These are phyloP conservation scores for Acrocephalus kingi DNA, from an alignment of 2,113 vertebrate species.

Conservation along the genomic window DNA sequence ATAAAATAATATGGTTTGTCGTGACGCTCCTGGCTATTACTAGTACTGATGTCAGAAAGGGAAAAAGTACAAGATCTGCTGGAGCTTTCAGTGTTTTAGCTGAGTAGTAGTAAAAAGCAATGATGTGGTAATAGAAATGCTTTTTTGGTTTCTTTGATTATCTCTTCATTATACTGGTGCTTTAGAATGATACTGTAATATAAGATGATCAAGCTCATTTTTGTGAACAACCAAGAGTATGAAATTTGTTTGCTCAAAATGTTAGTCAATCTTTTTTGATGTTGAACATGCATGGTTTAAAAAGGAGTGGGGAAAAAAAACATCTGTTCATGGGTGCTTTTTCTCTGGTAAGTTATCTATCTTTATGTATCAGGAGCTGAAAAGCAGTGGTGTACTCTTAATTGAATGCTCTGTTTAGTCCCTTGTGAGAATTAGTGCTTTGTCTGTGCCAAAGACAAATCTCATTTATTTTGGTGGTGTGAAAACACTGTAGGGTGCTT, in stretches of 20 bases:
- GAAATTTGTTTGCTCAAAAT: conserved; percentile 40
- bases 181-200: conserved; percentile 4
- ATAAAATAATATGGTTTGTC: not conserved
- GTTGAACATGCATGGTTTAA: not conserved
- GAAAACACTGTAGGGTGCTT: not conserved
- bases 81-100: not conserved
- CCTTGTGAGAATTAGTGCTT: not conserved
- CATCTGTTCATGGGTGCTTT: conserved; percentile 39
- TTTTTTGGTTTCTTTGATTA: conserved; percentile 23
- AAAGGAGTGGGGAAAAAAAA: not conserved
- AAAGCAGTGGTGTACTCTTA: conserved; percentile 1
- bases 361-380: not conserved
- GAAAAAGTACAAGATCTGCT: not conserved
- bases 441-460: conserved; percentile 23
- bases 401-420: conserved; percentile 12
- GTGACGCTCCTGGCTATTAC: not conserved
- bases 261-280: conserved; percentile 26
- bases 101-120: conserved; percentile 36
- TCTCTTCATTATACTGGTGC: conserved; percentile 1
- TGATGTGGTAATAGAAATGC: not conserved
- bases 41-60: not conserved
- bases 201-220: conserved; percentile 25
- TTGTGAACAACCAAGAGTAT: not conserved
- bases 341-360: not conserved
- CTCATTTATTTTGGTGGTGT: conserved; percentile 13